Base-by-base conservation (phyloP, 2,888 invertebrate species). In the Smittia aterrima region DNA sequence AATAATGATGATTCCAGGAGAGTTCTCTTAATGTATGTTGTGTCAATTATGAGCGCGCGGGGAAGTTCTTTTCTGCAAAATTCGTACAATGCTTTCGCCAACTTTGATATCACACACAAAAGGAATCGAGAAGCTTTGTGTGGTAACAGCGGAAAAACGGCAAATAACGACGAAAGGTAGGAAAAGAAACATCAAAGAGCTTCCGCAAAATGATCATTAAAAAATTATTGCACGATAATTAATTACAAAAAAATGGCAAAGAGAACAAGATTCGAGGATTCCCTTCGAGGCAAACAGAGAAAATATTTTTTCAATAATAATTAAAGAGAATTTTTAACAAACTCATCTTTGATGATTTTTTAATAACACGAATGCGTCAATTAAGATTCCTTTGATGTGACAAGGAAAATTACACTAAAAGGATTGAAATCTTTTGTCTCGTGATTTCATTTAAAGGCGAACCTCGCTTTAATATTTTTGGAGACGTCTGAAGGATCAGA, bases 131-230 rank as follows among this genome's bases (percentile, higher is more conserved):
- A 27, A 24, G 64, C 64, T 64, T 64, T 64, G 64, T 64, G 64
- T 13, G 27, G 64, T 27, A 64, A 64, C 27, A 64, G 64, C 64
- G 27, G 64, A 64, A 64, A 64, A 64, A 27, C 18, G 9, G n/a
- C 24, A 70, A 47, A 68, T 27, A 54, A 16, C 53, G 22, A 58
- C 18, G 41, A 54, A 58, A 64, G 32, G 71, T 58, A 38, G 18
- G 13, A 38, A 20, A 58, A 53, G 22, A 53, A 38, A 71, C 71
- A 71, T 71, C 71, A 71, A 71, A 71, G 71, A 58, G 32, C 53
- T 71, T 71, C 71, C 71, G 71, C 71, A 71, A 71, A 71, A 71
- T 71, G 71, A 71, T 71, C 71, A 71, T 71, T 71, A 71, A 71
- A 71, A 71, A 71, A 20, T 70, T 54, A 54, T 24, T 40, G 53